Evolutionary conservation across 2,113 vertebrate species (phyloP).

Genomic region (Elachura formosa): DNA sequence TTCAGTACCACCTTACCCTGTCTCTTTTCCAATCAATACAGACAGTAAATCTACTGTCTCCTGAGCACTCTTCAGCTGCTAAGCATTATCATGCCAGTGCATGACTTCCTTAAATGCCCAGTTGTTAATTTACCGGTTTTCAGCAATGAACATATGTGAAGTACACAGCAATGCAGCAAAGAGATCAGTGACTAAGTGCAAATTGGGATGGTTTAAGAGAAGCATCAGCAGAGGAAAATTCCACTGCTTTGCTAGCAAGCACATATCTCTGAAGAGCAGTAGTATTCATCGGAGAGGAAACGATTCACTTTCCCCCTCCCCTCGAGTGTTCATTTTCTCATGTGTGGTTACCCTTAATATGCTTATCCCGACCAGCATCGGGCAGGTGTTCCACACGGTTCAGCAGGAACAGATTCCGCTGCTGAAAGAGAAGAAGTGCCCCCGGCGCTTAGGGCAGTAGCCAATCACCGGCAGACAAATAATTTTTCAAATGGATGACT

Average conservation of each 20-base stretch:
- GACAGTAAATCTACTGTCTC: not conserved
- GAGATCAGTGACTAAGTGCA: slow-evolving; percentile 40
- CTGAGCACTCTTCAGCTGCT: not conserved
- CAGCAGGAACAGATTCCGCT: not conserved
- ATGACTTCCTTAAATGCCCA: not conserved
- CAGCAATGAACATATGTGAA: not conserved
- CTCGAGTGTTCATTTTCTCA: not conserved
- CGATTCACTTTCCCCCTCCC: not conserved
- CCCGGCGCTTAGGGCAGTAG: not conserved
- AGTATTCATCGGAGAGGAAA: not conserved
- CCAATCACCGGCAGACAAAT: slow-evolving; percentile 17
- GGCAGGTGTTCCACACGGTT: not conserved
- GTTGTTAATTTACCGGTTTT: not conserved
- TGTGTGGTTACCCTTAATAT: not conserved
- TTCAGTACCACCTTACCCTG: not conserved
- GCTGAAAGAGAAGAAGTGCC: not conserved
- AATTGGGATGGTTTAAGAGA: slow-evolving; percentile 24
- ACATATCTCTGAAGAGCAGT: not conserved
- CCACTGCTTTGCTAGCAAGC: slow-evolving; percentile 32
- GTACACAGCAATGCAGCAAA: slow-evolving; percentile 10
- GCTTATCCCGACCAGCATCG: not conserved
- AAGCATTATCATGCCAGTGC: not conserved
- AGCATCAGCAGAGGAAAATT: slow-evolving; percentile 64
- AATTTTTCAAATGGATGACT: not conserved
- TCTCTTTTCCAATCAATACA: not conserved